These are phyloP conservation scores for Chalcosyrphus nemorum DNA, from an alignment of 2,888 invertebrate species.

Conservation along the genomic window DNA sequence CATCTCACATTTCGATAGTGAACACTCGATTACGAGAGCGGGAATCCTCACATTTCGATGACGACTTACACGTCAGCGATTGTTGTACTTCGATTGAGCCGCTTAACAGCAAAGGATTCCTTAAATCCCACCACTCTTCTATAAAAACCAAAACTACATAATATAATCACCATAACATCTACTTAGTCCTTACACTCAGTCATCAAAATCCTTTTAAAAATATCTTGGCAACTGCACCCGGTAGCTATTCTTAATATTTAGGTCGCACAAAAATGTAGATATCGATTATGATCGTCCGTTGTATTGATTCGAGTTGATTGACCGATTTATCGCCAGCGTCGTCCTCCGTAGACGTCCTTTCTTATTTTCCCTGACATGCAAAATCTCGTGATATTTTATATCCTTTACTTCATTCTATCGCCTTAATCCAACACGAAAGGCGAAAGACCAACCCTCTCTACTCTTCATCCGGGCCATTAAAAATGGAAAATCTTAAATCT, in stretches of 20 bases:
- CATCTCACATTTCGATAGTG: no score
- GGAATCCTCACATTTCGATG: no score
- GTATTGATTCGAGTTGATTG: constrained; percentile 46
- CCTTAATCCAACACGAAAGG: constrained; percentile 31
- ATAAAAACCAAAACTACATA: no score
- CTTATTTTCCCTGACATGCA: constrained; percentile 24
- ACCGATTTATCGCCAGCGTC: constrained; percentile 42
- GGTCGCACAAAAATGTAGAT: constrained; percentile 4
- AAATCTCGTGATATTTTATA: constrained; percentile 25
- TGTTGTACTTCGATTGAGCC: no score
- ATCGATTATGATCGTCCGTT: constrained; percentile 22
- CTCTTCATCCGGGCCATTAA: no score
- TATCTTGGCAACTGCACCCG: background rate
- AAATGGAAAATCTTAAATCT: constrained; percentile 36
- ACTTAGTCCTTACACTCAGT: background rate
- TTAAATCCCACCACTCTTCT: no score
- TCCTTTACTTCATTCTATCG: constrained; percentile 5
- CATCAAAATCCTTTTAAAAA: background rate
- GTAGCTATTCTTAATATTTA: background rate
- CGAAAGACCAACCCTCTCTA: background rate
- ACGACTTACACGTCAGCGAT: no score
- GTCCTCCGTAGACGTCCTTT: background rate
- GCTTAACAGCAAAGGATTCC: no score
- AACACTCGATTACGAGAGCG: no score
- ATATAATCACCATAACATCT: background rate